Base-by-base conservation (phyloP, 2,113 vertebrate species). In the Lipotes vexillifer region DNA sequence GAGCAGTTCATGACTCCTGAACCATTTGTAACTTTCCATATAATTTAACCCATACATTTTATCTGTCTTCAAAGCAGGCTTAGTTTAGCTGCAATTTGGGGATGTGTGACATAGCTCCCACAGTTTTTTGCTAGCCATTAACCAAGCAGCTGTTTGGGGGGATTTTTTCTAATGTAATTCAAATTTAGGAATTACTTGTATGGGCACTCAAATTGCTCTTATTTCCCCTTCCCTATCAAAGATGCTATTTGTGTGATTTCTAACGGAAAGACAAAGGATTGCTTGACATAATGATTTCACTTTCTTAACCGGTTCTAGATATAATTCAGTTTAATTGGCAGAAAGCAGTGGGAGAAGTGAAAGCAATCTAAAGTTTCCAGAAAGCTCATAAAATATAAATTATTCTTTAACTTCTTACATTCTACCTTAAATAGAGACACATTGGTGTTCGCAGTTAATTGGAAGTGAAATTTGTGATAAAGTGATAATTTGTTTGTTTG, bases 121-220 rank as follows among this genome's bases (percentile, higher is more conserved):
- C 83, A 33, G 46, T 86, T 93, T 88, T 96, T 97, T 88, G 90
- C 66, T 63, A 94, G 55, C 52, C 92, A 93, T 97, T 97, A 98
- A 91, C 80, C 88, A 96, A 72, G 55, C 94, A 97, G 90, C 85
- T 97, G 88, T 93, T 94, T 86, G 7, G 33, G 69, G 82, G 72
- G n/a, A 21, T 68, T 88, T 84, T 91, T 57, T 33, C 89, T 92
- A 89, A 97, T 93, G 55, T n/a, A 95, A 97, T 85, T 97, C 77
- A 88, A 91, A 85, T 94, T 95, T 90, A 90, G 74, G 55, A 82
- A 94, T 77, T 46, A 44, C 38, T 96, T 93, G 93, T 66, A 88
- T 94, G 84, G 68, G 46, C 27, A 66, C 31, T 97, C 69, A 88
- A 49, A 78, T 83, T 94, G 88, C 82, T 94, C 59, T 86, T 87